A percentile compares a stretch with the other conserved stretches of the same genome.
Conservation (phyloP, 2,113 vertebrate species). For the Rafetus swinhoei region DNA sequence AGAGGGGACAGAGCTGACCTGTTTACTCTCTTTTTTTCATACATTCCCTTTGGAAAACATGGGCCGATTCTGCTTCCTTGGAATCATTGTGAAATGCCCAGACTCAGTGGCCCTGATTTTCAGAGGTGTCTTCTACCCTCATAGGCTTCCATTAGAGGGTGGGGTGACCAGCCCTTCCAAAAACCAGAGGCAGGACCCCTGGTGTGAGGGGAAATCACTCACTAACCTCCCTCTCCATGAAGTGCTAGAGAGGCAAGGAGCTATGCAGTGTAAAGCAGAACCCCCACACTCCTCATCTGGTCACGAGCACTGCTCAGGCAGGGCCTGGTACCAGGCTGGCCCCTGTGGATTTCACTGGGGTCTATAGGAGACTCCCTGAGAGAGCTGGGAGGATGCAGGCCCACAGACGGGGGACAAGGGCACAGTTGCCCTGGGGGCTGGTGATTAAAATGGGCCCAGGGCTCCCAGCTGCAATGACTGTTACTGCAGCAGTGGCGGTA, state of each 20-base stretch:
- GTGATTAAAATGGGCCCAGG: too few species aligned
- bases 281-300: background rate
- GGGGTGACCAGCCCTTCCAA: background rate
- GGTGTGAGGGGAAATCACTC: background rate
- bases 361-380: too few species aligned
- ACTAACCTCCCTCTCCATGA: background rate
- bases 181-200: background rate
- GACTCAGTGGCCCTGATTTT: fast-evolving
- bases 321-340: background rate
- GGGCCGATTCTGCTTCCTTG: fast-evolving
- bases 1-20: background rate
- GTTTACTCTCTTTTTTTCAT: background rate
- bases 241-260: background rate
- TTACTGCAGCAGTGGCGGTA: too few species aligned
- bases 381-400: background rate
- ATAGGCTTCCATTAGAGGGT: background rate
- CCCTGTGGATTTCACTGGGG: background rate
- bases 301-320: background rate
- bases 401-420: too few species aligned
- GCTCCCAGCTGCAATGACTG: too few species aligned
- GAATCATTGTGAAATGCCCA: background rate
- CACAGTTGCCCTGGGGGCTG: too few species aligned
- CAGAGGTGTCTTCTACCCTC: fast-evolving
- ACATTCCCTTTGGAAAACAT: fast-evolving
- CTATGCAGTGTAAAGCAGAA: background rate